Base-by-base conservation (phyloP, 2,797 vertebrate genomes). In the Sarcoramphus papa region DNA sequence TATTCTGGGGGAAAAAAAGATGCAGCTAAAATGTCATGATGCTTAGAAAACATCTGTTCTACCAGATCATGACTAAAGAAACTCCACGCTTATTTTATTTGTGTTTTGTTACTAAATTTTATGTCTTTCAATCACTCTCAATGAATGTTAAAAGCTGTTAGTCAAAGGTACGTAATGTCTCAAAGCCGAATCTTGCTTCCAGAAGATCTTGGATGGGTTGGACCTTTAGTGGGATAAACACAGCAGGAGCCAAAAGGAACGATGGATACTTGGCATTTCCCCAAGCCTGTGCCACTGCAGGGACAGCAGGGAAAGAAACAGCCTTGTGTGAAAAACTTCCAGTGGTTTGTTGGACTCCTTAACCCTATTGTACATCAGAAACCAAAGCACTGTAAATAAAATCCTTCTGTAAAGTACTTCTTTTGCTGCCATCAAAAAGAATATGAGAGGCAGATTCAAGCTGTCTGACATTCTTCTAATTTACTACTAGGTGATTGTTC, bases 1-100 rank as follows among this genome's bases (percentile, higher is more conserved):
- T 86, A 50, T 76, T 78, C 15, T 47, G 31, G 8, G 31, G 7
- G 6, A 6, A n/a, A 70, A 74, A 54, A 47, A 35, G 20, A 47
- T 53, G n/a, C 45, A 45, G 4, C 18, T 92, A 73, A 90, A 81
- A 92, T 85, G 22, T 48, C 67, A 35, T 2, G 3, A 50, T 87
- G 17, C n/a, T 91, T 93, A 83, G 51, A 56, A 96, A 95, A 90
- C 56, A 68, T 68, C 60, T 95, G 13, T 83, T 94, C 47, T 67
- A 89, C 10, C 37, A 95, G 22, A 35, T 70, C 40, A 65, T 68
- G 27, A 64, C 63, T 64, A 69, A 90, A 74, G 68, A 88, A 92
- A 64, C 33, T 63, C 14, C n/a, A 50, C 11, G 10, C 8, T 74
- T 62, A 65, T 7, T 92, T 86, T 70, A 35, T 93, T 87, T 72